A percentile compares a stretch with the other conserved stretches of the same genome.
These are phyloP conservation scores for Chelonus formosanus DNA, from an alignment of 2,888 invertebrate genomes.

Conservation along the genomic window DNA sequence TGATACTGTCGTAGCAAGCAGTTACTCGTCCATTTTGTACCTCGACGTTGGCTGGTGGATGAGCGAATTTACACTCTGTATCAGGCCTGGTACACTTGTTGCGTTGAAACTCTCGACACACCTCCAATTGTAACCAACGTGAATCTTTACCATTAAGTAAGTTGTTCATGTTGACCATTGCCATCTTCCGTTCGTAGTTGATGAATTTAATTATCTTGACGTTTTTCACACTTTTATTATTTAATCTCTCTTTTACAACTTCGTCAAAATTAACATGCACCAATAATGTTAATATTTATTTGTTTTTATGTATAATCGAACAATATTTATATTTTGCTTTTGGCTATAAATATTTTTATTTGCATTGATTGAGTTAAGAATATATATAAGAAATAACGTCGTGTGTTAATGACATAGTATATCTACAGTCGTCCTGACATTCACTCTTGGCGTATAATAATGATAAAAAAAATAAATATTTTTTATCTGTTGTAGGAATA, in stretches of 20 bases:
- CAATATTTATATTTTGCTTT: not conserved
- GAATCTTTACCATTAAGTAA: slow-evolving; percentile 98
- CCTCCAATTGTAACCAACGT: slow-evolving; percentile 99
- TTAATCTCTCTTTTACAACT: slow-evolving; percentile 10
- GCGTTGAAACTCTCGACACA: slow-evolving; percentile 98
- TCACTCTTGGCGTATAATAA: slow-evolving; percentile 8
- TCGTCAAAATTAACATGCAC: slow-evolving; percentile 36
- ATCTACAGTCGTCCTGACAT: slow-evolving; percentile 23
- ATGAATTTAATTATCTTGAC: slow-evolving; percentile 31
- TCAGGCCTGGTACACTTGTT: slow-evolving; percentile 99
- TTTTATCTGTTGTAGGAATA: not conserved
- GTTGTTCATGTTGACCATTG: slow-evolving; percentile 97
- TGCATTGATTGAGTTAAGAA: not conserved
- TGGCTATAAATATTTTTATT: not conserved
- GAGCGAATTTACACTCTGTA: slow-evolving; percentile 99
- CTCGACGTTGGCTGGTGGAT: slow-evolving; percentile 99
- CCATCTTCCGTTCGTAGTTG: slow-evolving; percentile 67
- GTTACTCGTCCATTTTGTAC: slow-evolving; percentile 99
- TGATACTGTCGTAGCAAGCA: slow-evolving; percentile 99
- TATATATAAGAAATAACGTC: too few relatives aligned
- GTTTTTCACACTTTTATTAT: slow-evolving; percentile 7
- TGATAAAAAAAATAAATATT: slow-evolving; percentile 10
- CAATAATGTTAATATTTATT: slow-evolving; percentile 3
- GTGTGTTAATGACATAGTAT: slow-evolving; percentile 1
- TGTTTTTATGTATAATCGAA: not conserved